Evolutionary conservation across 2,888 invertebrate species (phyloP), one percentile per base, ranked within the genome.

Genomic region (Drosophila kokeensis): DNA sequence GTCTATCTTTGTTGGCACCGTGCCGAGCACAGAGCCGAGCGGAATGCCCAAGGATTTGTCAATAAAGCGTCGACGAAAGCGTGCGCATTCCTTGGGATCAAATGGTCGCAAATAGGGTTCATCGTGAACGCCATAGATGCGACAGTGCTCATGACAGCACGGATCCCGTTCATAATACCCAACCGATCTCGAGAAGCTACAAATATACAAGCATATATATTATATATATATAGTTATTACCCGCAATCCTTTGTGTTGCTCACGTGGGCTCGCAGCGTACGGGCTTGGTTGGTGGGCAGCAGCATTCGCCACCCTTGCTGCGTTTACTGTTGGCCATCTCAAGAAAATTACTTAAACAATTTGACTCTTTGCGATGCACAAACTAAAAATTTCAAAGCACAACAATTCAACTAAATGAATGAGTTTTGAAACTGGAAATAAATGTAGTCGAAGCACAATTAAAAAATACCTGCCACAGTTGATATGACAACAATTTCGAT

Each of bases 21-120:
- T 73, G 0, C 90, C 89, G 24, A 69, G 69, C 0, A 86, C 73
- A 4, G 90, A 54, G 0, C 92, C 92, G 15, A 92, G 66, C 0
- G 92, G 91, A 50, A 63, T 57, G 4, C 87, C 87, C 49, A 88
- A 15, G 1, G 83, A 80, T 21, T 73, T 74, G 18, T 85, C 87
- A 4, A 69, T 18, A 13, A 69, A 53, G 0, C 30, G 36, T 10
- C 85, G 81, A 10, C 63, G 57, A 36, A n/a, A 34, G 0, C 34
- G 60, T 5, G 38, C 34, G 24, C 90, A 89, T 6, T 69, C 78
- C 48, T 71, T 83, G 11, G 72, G 63, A 67, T 87, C 81, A 18
- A 79, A 77, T 1, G 79, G 73, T 1, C 55, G 68, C 0, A 54
- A 21, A 36, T 86, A 80, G 7, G 79, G 79, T 32, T 81, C 85